phyloP scores from a whole-genome alignment of 2,888 invertebrate species.

The Lutraria lutraria region DNA sequence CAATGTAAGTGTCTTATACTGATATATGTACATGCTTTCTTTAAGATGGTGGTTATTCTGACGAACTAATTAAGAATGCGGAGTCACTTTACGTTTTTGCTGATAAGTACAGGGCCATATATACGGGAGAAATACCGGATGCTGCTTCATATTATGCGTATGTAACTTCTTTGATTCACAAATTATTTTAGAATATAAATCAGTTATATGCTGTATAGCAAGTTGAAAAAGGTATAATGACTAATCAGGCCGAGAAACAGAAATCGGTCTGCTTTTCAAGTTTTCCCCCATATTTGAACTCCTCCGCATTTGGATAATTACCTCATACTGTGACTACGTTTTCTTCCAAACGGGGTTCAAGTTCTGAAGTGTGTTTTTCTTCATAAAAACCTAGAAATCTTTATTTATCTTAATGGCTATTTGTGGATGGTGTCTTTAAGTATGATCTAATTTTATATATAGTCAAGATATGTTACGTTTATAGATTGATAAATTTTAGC shows the following conservation, averaged over 20 bases:
- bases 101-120: constrained; percentile 60
- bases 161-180: not conserved
- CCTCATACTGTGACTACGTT: not conserved
- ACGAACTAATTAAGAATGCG: constrained; percentile 56
- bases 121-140: constrained; percentile 52
- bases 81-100: constrained; percentile 66
- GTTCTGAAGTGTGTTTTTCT: too few relatives aligned
- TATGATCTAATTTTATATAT: too few relatives aligned
- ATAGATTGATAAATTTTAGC: too few relatives aligned
- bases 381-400: too few relatives aligned
- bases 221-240: not conserved
- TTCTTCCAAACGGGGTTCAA: not conserved
- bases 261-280: too few relatives aligned
- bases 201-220: not conserved
- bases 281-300: not conserved
- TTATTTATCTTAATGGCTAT: too few relatives aligned
- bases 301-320: not conserved
- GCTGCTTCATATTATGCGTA: constrained; percentile 62
- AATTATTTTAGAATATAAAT: not conserved
- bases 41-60: constrained; percentile 59
- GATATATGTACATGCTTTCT: not conserved
- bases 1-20: not conserved
- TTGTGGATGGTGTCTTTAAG: too few relatives aligned
- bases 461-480: too few relatives aligned
- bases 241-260: not conserved